Evolutionary conservation across 2,888 invertebrate species (phyloP), one percentile per base, ranked within the genome.

Genomic region (Nezara viridula): DNA sequence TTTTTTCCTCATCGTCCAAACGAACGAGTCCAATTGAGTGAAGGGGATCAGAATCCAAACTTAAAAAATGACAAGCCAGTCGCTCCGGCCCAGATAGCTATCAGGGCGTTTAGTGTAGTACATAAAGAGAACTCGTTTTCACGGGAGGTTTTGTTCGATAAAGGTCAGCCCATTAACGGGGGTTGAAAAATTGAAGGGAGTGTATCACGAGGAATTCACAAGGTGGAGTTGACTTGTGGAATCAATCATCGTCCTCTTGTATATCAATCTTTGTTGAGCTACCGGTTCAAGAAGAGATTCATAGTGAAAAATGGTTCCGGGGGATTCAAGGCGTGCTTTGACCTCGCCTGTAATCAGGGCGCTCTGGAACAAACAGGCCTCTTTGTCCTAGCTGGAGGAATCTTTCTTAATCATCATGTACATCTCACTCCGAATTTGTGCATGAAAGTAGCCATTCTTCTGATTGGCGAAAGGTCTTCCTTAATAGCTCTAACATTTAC

Each of bases 221-320:
- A 37, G 66, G 32, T 73, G 66, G 32, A 21, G 6, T 37, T 37
- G 27, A 24, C 32, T 37, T 9, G 6, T 32, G 32, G 66, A 73
- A 73, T 73, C 66, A 73, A 73, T 73, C 66, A 73, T 37, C 32
- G 2, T 0, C 16, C 66, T 4, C 16, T 16, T 66, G 27, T 66
- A 66, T 66, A 66, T 66, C 66, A 66, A 66, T 66, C 66, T 66
- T 66, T 66, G 66, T 37, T 73, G 16, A 37, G 66, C 16, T 73
- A 19, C 16, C 66, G 6, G 66, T 19, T 73, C 66, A 21, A 37
- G 66, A 73, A 73, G 66, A 73, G 66, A 37, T 37, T 73, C 66
- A 32, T 32, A 19, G 32, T 73, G 66, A 73, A 37, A 37, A 73
- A 73, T 73, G 37, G 66, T 19, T 21, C 7, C 60, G 37, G 32